Percentiles rank a stretch among this genome's conserved stretches.
phyloP scores from a whole-genome alignment of 2,797 vertebrate genomes.

The Aselliscus stoliczkanus region DNA sequence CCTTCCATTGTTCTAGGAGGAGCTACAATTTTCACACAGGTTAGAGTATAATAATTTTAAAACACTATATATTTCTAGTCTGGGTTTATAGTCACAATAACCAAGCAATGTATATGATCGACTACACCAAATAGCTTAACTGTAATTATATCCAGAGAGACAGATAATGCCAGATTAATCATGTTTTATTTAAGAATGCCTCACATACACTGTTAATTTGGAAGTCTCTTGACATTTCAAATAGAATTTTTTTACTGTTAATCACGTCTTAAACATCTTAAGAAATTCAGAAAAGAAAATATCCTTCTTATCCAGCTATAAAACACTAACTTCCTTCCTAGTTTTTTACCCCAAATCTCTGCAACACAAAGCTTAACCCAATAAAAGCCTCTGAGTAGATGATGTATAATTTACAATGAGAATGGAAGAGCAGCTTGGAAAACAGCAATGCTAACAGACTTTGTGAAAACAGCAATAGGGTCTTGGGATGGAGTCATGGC shows the following conservation, averaged over 20 bases:
- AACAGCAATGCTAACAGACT: not conserved
- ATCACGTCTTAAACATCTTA: not conserved
- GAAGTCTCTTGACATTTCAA: not conserved
- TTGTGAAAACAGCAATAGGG: not conserved
- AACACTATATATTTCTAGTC: not conserved
- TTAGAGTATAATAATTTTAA: not conserved
- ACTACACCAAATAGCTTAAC: not conserved
- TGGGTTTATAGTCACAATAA: slow-evolving; percentile 20
- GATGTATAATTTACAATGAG: not conserved
- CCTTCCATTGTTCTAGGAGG: slow-evolving; percentile 43
- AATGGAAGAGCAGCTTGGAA: not conserved
- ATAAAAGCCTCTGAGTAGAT: not conserved
- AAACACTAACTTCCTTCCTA: not conserved
- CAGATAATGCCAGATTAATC: not conserved
- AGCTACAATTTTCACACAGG: not conserved
- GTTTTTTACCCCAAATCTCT: not conserved
- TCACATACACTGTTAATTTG: not conserved
- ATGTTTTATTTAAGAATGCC: slow-evolving; percentile 20
- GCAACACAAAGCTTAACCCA: not conserved
- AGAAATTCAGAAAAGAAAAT: slow-evolving; percentile 24
- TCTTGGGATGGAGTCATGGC: not conserved
- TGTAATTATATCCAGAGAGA: not conserved
- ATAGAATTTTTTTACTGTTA: not conserved
- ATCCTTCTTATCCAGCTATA: not conserved
- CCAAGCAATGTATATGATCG: not conserved